Evolutionary conservation across 2,888 invertebrate species (phyloP).

Genomic region (Stictocephala bisonia): DNA sequence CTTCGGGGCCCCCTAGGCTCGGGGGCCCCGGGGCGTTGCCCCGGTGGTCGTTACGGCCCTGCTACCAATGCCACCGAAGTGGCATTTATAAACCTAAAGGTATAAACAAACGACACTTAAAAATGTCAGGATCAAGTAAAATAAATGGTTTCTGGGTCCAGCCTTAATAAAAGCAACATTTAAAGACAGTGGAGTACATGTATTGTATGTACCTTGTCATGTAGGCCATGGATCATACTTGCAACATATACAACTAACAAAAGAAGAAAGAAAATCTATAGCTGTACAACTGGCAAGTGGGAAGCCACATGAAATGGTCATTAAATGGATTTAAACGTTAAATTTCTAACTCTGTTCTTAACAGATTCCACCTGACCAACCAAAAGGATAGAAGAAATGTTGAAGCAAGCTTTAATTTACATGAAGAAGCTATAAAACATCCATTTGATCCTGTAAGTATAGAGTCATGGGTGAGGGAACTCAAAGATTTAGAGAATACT

Average conservation of each 20-base stretch:
- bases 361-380: conserved; percentile 56
- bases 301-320: conserved; percentile 56
- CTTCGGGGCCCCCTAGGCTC: too few species aligned
- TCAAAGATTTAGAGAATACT: conserved; percentile 4
- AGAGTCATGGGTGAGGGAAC: conserved; percentile 53
- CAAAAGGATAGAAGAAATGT: conserved; percentile 59
- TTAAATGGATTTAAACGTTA: conserved; percentile 27
- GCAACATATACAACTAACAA: conserved; percentile 53
- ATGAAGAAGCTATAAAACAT: conserved; percentile 50
- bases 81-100: conserved; percentile 32
- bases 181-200: conserved; percentile 49
- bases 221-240: conserved; percentile 59
- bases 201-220: conserved; percentile 51
- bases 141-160: conserved; percentile 59
- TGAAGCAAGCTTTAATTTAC: conserved; percentile 53
- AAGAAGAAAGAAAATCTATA: conserved; percentile 52
- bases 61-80: conserved; percentile 35
- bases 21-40: too few species aligned
- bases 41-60: too few species aligned
- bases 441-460: conserved; percentile 55
- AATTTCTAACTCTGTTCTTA: conserved; percentile 44
- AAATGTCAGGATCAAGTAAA: conserved; percentile 51
- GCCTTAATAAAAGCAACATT: conserved; percentile 51
- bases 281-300: conserved; percentile 58
- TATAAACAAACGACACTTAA: conserved; percentile 40